Percentiles rank a stretch among this genome's conserved stretches.
These are phyloP conservation scores for Adelosebastes latens DNA, from an alignment of 2,797 vertebrate genomes.

Conservation along the genomic window DNA sequence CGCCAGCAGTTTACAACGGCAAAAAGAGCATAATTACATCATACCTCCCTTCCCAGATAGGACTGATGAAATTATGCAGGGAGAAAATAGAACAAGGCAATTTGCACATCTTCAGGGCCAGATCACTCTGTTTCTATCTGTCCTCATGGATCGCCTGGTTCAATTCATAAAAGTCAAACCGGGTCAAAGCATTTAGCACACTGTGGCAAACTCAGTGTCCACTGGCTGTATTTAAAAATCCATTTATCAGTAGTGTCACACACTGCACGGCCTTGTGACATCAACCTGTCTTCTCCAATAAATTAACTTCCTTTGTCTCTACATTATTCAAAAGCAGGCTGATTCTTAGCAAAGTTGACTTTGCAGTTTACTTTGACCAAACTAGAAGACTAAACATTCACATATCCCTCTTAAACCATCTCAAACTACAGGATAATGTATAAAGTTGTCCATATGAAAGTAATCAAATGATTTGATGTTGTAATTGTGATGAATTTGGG, in stretches of 20 bases:
- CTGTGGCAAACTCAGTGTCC: background rate
- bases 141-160: background rate
- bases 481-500: background rate
- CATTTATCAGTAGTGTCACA: conserved; percentile 7
- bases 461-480: background rate
- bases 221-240: conserved; percentile 3
- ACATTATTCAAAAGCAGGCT: background rate
- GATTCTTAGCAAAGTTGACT: background rate
- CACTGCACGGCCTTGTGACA: background rate
- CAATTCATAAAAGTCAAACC: background rate
- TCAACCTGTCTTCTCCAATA: conserved; percentile 12
- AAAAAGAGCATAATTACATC: conserved; percentile 39
- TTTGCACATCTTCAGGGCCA: conserved; percentile 20
- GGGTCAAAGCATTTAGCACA: conserved; percentile 5
- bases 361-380: background rate
- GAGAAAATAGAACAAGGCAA: conserved; percentile 16
- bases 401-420: background rate
- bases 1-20: conserved; percentile 15
- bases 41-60: conserved; percentile 15
- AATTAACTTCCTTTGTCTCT: background rate
- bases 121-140: conserved; percentile 17
- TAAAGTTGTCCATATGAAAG: background rate
- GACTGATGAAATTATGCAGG: conserved; percentile 16
- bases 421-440: background rate
- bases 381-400: background rate